Evolutionary conservation across 2,888 invertebrate species (phyloP).

Genomic region (Amblyjoppa proteus): DNA sequence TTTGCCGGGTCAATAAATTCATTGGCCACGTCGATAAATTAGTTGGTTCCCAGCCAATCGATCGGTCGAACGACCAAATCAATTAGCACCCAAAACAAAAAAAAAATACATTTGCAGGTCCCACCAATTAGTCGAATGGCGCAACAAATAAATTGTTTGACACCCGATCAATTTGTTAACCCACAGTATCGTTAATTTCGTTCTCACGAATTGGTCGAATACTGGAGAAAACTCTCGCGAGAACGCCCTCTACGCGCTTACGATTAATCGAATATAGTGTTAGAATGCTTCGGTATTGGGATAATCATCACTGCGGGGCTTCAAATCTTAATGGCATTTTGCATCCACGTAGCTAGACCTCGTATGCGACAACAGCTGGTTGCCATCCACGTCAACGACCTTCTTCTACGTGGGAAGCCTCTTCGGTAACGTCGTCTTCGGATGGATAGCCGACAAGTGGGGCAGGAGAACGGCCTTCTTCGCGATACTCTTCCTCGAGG

Average conservation of each 20-base stretch:
- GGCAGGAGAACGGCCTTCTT: conserved; percentile 88
- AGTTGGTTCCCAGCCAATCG: background rate
- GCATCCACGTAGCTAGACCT: conserved; percentile 87
- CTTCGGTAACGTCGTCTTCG: conserved; percentile 89
- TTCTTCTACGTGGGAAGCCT: conserved; percentile 90
- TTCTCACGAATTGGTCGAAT: background rate
- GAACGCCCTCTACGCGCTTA: background rate
- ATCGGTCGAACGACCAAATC: background rate
- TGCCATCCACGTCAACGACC: conserved; percentile 88
- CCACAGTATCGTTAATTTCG: too few species aligned
- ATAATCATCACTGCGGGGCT: conserved; percentile 58
- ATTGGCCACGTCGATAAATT: background rate
- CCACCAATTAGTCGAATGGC: too few species aligned
- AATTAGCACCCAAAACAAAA: too few species aligned
- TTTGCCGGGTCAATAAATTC: background rate
- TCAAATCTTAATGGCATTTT: conserved; percentile 81
- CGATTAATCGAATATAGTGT: conserved; percentile 23
- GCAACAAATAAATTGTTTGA: too few species aligned
- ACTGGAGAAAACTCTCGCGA: background rate
- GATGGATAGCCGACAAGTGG: conserved; percentile 90
- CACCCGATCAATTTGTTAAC: too few species aligned
- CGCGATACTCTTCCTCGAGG: conserved; percentile 88
- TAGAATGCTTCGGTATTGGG: conserved; percentile 23
- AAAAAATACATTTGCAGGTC: too few species aligned
- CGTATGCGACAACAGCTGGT: conserved; percentile 88